Conservation (phyloP, 1,140 invertebrate species). For the Lepidostoma basale region DNA sequence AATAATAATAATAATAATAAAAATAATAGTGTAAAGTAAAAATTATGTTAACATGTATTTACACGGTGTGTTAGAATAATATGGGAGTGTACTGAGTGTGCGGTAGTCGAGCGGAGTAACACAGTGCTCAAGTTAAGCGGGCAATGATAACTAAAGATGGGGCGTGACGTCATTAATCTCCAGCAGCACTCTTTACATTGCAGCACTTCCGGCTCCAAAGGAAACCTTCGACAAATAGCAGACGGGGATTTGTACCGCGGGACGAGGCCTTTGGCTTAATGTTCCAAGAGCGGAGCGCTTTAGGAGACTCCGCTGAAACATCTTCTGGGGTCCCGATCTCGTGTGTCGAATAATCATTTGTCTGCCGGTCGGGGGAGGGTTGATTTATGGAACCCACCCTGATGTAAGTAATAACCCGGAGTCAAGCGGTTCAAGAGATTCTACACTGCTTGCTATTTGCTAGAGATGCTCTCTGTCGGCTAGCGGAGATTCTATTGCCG, state of each 20-base stretch:
- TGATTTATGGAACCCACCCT: constrained; percentile 6
- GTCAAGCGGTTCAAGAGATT: background rate
- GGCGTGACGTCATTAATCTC: constrained; percentile 28
- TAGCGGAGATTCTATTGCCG: no score
- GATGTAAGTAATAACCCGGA: background rate
- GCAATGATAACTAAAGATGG: background rate
- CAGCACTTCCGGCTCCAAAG: background rate
- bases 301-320: constrained; percentile 15
- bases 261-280: constrained; percentile 4
- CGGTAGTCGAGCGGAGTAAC: no score
- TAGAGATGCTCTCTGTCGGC: no score
- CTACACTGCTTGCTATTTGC: background rate
- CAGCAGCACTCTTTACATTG: background rate
- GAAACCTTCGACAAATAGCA: constrained; percentile 12
- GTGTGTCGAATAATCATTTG: constrained; percentile 28
- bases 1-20: no score
- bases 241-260: constrained; percentile 11
- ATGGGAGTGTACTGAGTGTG: no score
- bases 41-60: no score
- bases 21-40: no score
- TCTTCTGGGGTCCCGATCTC: constrained; percentile 20
- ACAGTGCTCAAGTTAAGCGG: no score
- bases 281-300: constrained; percentile 4
- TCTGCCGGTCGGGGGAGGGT: constrained; percentile 1
- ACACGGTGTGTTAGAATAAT: no score